Evolutionary conservation across 1,140 invertebrate genomes (phyloP).

Genomic region (Pseudachorutes palmiensis): DNA sequence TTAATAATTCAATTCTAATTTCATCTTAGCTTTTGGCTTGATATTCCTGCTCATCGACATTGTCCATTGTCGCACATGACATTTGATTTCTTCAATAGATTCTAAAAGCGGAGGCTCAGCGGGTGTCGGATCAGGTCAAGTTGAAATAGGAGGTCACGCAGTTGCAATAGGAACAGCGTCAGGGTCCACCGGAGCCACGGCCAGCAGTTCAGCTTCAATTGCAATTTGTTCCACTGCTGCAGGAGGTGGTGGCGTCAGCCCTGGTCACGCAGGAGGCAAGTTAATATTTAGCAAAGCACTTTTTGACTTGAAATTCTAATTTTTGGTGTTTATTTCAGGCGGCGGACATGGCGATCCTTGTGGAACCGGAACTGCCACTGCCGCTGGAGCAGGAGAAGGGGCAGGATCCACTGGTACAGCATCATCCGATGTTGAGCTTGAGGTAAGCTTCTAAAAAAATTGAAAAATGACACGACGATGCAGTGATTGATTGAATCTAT

Average conservation of each 20-base stretch:
- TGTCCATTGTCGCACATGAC: too few species aligned
- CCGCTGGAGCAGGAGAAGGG: not conserved
- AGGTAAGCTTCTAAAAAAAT: not conserved
- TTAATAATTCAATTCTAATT: too few species aligned
- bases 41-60: too few species aligned
- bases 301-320: constrained; percentile 2
- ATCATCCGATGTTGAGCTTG: not conserved
- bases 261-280: too few species aligned
- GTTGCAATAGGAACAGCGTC: not conserved
- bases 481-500: not conserved
- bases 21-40: too few species aligned
- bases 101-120: too few species aligned
- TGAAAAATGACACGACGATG: not conserved
- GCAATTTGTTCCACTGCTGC: not conserved
- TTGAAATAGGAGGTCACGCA: not conserved
- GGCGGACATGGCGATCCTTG: not conserved
- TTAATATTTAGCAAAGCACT: too few species aligned
- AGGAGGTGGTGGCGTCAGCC: too few species aligned
- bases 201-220: not conserved
- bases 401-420: not conserved
- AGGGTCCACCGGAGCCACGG: not conserved
- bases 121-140: not conserved
- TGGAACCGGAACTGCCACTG: not conserved
- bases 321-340: not conserved
- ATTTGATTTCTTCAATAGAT: too few species aligned